Evolutionary conservation across 2,113 vertebrate species (phyloP).

Genomic region (Girardinichthys multiradiatus): DNA sequence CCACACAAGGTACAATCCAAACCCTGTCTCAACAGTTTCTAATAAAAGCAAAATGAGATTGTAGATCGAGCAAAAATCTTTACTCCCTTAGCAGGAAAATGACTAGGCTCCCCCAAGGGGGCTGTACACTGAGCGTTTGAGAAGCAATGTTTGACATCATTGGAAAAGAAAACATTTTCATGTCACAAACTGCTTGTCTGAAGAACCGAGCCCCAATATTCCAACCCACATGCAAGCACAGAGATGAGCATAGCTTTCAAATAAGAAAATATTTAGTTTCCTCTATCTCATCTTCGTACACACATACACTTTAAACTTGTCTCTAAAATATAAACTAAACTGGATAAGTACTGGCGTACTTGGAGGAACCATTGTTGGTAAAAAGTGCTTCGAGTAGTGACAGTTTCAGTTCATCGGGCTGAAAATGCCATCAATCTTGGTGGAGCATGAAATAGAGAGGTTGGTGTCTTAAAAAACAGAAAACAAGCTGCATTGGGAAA

Average conservation of each 20-base stretch:
- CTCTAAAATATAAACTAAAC: slow-evolving; percentile 6
- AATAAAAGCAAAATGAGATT: slow-evolving; percentile 19
- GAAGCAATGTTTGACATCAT: slow-evolving; percentile 33
- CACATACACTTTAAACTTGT: neutral
- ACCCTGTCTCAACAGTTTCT: slow-evolving; percentile 14
- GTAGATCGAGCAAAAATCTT: slow-evolving; percentile 15
- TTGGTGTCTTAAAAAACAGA: neutral
- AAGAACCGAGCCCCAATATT: slow-evolving; percentile 42
- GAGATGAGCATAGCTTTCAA: slow-evolving; percentile 12
- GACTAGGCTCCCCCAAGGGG: slow-evolving; percentile 44
- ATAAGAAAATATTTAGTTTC: slow-evolving; percentile 12
- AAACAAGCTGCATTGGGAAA: neutral
- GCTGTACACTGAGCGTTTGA: slow-evolving; percentile 38
- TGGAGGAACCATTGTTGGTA: slow-evolving; percentile 16
- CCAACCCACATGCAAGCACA: slow-evolving; percentile 32
- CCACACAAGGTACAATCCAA: slow-evolving; percentile 3
- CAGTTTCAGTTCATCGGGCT: neutral
- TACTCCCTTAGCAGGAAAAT: slow-evolving; percentile 46
- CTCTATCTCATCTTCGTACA: neutral
- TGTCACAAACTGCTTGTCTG: slow-evolving; percentile 59
- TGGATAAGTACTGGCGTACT: slow-evolving; percentile 6
- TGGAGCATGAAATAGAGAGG: neutral
- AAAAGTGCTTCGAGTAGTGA: slow-evolving; percentile 14
- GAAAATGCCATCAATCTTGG: neutral
- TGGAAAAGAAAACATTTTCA: slow-evolving; percentile 63